Evolutionary conservation across 2,888 invertebrate genomes (phyloP).

Genomic region (Papilio elwesi): DNA sequence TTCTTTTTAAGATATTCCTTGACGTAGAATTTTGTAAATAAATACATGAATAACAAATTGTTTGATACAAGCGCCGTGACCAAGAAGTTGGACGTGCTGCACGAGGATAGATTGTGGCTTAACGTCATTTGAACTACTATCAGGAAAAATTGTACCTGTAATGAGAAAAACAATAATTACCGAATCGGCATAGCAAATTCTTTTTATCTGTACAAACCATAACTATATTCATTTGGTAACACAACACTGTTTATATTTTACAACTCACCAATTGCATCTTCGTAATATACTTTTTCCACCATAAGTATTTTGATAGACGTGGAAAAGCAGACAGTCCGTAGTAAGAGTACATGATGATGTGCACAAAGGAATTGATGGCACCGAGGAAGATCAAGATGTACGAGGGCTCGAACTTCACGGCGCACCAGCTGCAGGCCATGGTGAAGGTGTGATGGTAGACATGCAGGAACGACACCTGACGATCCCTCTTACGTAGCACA

Average conservation of each 20-base stretch:
- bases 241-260: too few relatives aligned
- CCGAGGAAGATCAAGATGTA: constrained; percentile 88
- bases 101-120: constrained; percentile 52
- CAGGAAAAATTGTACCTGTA: constrained; percentile 59
- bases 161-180: too few relatives aligned
- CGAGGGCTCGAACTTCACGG: constrained; percentile 87
- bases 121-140: constrained; percentile 54
- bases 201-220: too few relatives aligned
- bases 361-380: constrained; percentile 88
- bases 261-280: constrained; percentile 89
- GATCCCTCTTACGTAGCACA: constrained; percentile 89
- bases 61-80: constrained; percentile 27
- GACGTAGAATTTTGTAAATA: neutral
- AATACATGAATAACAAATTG: neutral
- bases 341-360: constrained; percentile 91
- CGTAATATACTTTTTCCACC: constrained; percentile 94
- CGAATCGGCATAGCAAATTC: too few relatives aligned
- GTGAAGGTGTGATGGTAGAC: constrained; percentile 93
- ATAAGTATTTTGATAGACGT: constrained; percentile 86
- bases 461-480: constrained; percentile 92
- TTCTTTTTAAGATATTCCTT: neutral
- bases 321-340: constrained; percentile 89
- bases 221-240: too few relatives aligned
- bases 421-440: constrained; percentile 88
- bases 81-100: constrained; percentile 54